Evolutionary conservation across 2,888 invertebrate species (phyloP).

Genomic region (Bugula neritina): DNA sequence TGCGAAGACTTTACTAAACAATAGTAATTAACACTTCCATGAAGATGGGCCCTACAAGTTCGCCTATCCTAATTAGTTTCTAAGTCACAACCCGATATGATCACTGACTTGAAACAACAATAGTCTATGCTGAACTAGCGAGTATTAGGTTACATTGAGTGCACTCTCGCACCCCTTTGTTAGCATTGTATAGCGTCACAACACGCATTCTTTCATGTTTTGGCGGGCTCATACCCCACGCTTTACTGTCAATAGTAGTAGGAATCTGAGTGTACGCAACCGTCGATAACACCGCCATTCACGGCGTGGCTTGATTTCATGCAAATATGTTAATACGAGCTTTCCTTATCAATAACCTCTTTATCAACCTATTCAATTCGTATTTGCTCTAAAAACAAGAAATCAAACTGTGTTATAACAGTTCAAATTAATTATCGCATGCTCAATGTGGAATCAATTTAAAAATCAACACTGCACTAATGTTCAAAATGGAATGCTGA

Average conservation of each 20-base stretch:
- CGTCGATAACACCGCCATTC: not conserved
- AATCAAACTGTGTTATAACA: not conserved
- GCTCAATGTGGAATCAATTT: not conserved
- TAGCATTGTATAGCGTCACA: conserved; percentile 7
- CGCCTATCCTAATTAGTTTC: not conserved
- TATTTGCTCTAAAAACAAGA: conserved; percentile 16
- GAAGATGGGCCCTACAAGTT: no score
- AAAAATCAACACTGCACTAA: not conserved
- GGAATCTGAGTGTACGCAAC: not conserved
- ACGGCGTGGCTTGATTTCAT: not conserved
- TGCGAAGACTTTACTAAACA: no score
- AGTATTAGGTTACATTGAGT: not conserved
- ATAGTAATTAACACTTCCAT: no score
- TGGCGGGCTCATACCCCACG: conserved; percentile 21
- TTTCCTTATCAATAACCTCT: not conserved
- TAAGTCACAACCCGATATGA: not conserved
- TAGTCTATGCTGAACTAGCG: no score
- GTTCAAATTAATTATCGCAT: not conserved
- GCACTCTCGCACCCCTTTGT: conserved; percentile 8
- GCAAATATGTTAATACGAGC: not conserved
- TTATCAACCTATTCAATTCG: not conserved
- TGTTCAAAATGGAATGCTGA: not conserved
- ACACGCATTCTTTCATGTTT: conserved; percentile 26
- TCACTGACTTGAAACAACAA: not conserved
- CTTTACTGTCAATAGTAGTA: not conserved